These are phyloP conservation scores for Glaucopsyche alexis DNA, from an alignment of 2,888 invertebrate species.

Conservation along the genomic window DNA sequence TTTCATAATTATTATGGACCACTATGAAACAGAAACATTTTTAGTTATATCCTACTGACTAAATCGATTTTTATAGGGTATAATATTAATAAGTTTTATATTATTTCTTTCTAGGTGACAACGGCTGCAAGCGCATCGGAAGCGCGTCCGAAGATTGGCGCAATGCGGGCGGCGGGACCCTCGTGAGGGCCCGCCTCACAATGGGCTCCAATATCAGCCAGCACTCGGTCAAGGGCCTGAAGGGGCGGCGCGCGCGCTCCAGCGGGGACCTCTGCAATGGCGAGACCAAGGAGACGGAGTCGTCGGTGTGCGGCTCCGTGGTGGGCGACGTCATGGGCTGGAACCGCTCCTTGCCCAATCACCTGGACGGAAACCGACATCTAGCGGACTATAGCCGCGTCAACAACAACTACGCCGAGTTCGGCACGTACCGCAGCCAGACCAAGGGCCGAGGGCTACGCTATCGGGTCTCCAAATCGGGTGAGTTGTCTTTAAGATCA, in stretches of 20 bases:
- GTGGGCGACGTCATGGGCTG: conserved; percentile 76
- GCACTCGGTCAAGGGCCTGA: conserved; percentile 85
- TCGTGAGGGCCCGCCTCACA: conserved; percentile 73
- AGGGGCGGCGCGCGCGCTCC: conserved; percentile 85
- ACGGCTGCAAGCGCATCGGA: conserved; percentile 47
- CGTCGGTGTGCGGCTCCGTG: conserved; percentile 74
- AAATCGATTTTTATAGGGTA: too few relatives aligned
- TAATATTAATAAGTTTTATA: too few relatives aligned
- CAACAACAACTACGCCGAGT: conserved; percentile 78
- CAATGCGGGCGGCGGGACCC: conserved; percentile 71
- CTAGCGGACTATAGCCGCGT: conserved; percentile 77
- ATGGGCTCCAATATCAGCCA: conserved; percentile 91
- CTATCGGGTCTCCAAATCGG: conserved; percentile 71
- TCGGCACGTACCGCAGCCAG: conserved; percentile 68
- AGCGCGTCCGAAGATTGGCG: conserved; percentile 53
- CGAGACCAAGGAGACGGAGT: conserved; percentile 72
- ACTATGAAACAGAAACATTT: too few relatives aligned
- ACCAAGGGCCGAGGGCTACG: conserved; percentile 71
- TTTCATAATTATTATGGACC: too few relatives aligned
- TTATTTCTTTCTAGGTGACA: conserved; percentile 48
- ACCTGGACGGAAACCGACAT: conserved; percentile 82
- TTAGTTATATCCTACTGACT: too few relatives aligned
- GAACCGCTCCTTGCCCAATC: conserved; percentile 84
- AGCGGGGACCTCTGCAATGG: conserved; percentile 87
- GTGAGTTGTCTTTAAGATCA: conserved; percentile 50